phyloP scores from a whole-genome alignment of 1,140 invertebrate genomes.

The Drosophila pandora region DNA sequence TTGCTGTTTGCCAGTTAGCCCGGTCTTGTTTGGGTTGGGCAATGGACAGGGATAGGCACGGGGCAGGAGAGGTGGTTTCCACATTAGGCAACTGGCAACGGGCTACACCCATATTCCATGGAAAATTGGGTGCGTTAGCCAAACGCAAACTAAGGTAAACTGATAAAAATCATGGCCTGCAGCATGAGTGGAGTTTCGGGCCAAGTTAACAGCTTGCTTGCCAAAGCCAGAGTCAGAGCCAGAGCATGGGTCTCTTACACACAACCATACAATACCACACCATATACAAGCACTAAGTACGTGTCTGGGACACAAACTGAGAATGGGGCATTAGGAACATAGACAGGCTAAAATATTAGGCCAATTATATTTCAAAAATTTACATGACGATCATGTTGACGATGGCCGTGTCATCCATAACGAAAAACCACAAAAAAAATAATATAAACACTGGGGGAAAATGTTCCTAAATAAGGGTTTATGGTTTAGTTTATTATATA shows the following conservation, averaged over 20 bases:
- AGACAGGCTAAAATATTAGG: constrained; percentile 69
- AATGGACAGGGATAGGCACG: background rate
- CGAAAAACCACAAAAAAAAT: background rate
- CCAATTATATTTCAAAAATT: constrained; percentile 76
- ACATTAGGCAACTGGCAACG: constrained; percentile 53
- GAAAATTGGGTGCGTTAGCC: constrained; percentile 77
- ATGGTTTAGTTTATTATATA: background rate
- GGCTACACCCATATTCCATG: constrained; percentile 68
- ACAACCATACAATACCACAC: too few species aligned
- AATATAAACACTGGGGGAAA: background rate
- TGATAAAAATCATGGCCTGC: constrained; percentile 70
- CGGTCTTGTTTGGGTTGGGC: constrained; percentile 23
- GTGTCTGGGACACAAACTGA: constrained; percentile 46
- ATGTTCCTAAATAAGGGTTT: background rate
- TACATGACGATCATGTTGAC: constrained; percentile 59
- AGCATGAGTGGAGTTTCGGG: constrained; percentile 38
- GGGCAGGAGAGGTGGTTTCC: constrained; percentile 15
- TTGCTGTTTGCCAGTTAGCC: constrained; percentile 24
- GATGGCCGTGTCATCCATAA: constrained; percentile 36
- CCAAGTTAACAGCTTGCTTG: constrained; percentile 34
- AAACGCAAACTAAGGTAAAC: constrained; percentile 61
- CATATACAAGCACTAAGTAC: constrained; percentile 25
- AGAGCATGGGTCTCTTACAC: background rate
- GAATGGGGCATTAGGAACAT: constrained; percentile 46
- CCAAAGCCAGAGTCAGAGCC: constrained; percentile 17